Evolutionary conservation across 2,113 vertebrate genomes (phyloP).

Genomic region (Caracal caracal): DNA sequence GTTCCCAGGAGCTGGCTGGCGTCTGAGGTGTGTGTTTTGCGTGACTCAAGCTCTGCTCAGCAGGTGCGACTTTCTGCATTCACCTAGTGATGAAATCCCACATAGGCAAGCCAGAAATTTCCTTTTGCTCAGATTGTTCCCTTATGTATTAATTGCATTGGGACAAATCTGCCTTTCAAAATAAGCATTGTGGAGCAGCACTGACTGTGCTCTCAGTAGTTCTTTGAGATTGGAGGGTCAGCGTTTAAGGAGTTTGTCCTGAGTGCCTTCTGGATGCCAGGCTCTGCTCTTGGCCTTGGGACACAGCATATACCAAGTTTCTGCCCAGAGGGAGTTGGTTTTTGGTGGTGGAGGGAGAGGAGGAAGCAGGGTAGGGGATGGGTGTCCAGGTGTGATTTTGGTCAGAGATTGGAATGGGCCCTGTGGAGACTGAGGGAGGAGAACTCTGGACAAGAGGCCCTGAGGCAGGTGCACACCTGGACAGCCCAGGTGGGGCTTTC

Average conservation of each 20-base stretch:
- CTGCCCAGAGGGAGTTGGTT: background rate
- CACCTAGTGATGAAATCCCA: background rate
- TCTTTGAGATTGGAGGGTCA: background rate
- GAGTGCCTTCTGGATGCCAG: background rate
- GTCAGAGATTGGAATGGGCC: background rate
- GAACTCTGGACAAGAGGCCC: background rate
- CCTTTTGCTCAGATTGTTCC: background rate
- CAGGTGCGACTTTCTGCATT: background rate
- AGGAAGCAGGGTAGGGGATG: background rate
- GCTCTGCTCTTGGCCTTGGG: background rate
- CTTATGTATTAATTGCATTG: background rate
- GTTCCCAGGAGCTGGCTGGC: background rate
- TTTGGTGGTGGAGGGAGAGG: background rate
- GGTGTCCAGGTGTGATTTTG: background rate
- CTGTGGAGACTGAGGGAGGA: background rate
- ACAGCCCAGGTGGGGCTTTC: background rate
- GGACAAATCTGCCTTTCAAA: background rate
- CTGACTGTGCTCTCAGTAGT: background rate
- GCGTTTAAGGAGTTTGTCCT: background rate
- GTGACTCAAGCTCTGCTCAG: background rate
- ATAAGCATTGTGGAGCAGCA: background rate
- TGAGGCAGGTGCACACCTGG: background rate
- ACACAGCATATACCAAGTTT: background rate
- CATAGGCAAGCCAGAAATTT: background rate
- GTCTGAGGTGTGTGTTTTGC: background rate